These are phyloP conservation scores for Ferdinandea cuprea DNA, from an alignment of 2,888 invertebrate species.

Conservation along the genomic window DNA sequence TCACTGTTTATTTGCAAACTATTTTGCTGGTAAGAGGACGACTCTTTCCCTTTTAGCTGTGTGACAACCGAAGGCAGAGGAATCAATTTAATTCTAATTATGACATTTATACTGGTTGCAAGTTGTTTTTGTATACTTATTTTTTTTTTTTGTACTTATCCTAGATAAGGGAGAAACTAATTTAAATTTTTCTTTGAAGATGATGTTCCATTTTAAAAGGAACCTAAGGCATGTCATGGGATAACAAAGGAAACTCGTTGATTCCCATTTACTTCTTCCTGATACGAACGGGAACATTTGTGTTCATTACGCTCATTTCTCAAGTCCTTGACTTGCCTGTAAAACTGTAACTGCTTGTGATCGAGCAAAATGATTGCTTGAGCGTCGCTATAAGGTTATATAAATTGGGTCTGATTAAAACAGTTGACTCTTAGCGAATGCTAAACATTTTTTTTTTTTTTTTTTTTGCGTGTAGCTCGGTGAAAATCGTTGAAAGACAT, in stretches of 20 bases:
- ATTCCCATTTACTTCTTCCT: not conserved
- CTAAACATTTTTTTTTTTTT: no score
- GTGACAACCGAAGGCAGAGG: not conserved
- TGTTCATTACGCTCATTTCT: constrained; percentile 2
- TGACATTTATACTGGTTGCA: constrained; percentile 6
- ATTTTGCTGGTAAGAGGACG: not conserved
- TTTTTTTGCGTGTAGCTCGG: no score
- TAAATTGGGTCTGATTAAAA: no score
- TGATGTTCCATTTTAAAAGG: not conserved
- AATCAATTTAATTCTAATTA: constrained; percentile 32
- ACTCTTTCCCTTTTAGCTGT: not conserved
- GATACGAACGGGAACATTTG: not conserved
- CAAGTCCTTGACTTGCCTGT: no score
- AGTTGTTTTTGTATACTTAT: not conserved
- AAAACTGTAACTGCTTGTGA: no score
- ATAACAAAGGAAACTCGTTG: not conserved
- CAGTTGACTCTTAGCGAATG: no score
- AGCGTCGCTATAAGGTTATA: no score
- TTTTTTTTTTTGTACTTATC: not conserved
- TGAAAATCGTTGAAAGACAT: no score
- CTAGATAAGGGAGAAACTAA: constrained; percentile 3
- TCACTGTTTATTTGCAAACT: constrained; percentile 6
- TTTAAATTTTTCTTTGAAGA: constrained; percentile 5
- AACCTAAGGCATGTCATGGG: not conserved
- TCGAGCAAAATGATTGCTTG: no score